A percentile compares a stretch with the other conserved stretches of the same genome.
phyloP scores from a whole-genome alignment of 2,888 invertebrate species.

The Phorcus lineatus region DNA sequence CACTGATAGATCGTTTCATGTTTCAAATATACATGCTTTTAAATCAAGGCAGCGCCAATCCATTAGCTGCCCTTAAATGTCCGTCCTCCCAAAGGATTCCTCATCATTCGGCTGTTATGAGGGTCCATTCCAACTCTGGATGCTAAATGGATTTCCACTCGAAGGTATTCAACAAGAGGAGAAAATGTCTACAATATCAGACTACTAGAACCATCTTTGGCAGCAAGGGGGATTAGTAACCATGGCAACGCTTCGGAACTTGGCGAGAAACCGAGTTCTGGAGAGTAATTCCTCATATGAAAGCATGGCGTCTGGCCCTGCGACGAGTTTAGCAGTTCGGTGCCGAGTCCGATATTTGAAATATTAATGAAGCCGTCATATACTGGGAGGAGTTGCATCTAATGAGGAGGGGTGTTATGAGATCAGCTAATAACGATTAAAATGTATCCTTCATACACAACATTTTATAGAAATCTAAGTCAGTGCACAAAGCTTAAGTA shows the following conservation, averaged over 20 bases:
- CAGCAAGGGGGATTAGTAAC: background rate
- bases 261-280: background rate
- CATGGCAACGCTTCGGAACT: background rate
- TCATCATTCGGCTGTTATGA: background rate
- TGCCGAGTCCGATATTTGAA: background rate
- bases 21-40: too few relatives aligned
- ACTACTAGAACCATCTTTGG: background rate
- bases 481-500: too few relatives aligned
- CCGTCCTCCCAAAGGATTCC: background rate
- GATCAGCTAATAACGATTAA: too few relatives aligned
- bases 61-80: background rate
- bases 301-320: background rate
- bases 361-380: background rate
- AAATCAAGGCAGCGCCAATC: background rate
- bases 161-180: background rate
- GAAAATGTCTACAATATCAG: background rate
- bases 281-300: constrained; percentile 2
- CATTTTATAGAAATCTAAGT: too few relatives aligned
- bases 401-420: too few relatives aligned
- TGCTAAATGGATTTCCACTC: background rate
- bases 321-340: background rate
- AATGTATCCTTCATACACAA: too few relatives aligned
- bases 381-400: background rate
- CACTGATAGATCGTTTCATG: too few relatives aligned
- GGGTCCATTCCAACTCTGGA: background rate